Percentiles rank a stretch among this genome's conserved stretches.
phyloP scores from a whole-genome alignment of 2,113 vertebrate species.

The Hymenochirus boettgeri region DNA sequence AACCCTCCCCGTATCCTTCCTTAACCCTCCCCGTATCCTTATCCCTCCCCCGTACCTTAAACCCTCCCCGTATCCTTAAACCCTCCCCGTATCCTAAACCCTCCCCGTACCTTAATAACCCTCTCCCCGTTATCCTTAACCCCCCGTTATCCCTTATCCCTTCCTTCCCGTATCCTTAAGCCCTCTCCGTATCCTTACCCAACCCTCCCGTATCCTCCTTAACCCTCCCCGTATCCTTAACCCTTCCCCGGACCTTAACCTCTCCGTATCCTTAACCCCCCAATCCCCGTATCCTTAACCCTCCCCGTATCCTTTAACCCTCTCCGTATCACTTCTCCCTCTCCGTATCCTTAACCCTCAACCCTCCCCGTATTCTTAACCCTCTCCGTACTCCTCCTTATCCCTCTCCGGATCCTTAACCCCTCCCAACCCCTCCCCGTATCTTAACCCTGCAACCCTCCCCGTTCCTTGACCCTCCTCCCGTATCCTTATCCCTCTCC shows the following conservation, averaged over 20 bases:
- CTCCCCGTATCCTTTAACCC: too few relatives aligned
- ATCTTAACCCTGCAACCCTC: not conserved
- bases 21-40: not conserved
- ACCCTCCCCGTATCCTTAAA: not conserved
- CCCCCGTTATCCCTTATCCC: not conserved
- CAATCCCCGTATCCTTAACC: not conserved
- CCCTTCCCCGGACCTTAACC: not conserved
- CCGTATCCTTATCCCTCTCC: not conserved
- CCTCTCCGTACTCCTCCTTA: too few relatives aligned
- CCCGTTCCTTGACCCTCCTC: fast-evolving
- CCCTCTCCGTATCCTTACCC: not conserved
- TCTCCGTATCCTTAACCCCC: not conserved
- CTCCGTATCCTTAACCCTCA: not conserved
- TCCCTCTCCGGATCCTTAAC: too few relatives aligned
- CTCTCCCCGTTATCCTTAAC: not conserved
- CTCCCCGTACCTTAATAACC: not conserved
- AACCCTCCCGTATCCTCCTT: not conserved
- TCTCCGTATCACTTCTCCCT: not conserved
- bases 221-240: too few relatives aligned
- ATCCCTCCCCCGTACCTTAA: too few relatives aligned
- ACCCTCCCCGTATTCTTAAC: too few relatives aligned
- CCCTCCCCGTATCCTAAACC: too few relatives aligned
- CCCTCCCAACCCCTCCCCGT: not conserved
- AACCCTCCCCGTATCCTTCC: too few relatives aligned
- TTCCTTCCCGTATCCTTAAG: too few relatives aligned